Evolutionary conservation across 2,113 vertebrate genomes (phyloP), one percentile per base, ranked within the genome.

Genomic region (Sorex araneus): DNA sequence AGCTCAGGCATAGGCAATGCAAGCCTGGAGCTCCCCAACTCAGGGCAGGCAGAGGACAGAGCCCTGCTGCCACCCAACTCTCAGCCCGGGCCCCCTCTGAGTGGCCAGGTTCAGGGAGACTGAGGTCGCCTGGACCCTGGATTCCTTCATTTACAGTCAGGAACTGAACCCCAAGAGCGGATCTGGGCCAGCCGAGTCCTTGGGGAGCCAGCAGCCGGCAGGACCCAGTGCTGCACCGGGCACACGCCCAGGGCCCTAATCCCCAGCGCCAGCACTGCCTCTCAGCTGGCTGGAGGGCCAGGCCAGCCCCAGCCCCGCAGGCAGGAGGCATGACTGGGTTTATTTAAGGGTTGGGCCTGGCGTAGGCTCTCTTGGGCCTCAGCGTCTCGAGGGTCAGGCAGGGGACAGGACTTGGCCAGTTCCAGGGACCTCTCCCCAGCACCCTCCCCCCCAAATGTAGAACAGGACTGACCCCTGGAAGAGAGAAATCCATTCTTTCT

Each of bases 281-380:
- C 70, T 75, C 54, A 13, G 16, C 81, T 92, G 87, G 80, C 89
- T 87, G 12, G 47, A 57, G 45, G 36, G 54, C 23, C 40, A 76
- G 28, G 23, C 45, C 12, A 0, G 45, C 47, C 74, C 82, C 77
- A 64, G 30, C 70, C 88, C 25, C 23, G 40, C 67, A 40, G 70
- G 78, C 19, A 69, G 81, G n/a, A 78, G 77, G 84, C 34, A n/a
- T 71, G 16, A 67, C 64, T 60, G 0, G 36, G 69, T 60, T 71
- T 92, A 92, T 77, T 95, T 96, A 95, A 96, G 73, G 73, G 63
- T 54, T 90, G 12, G 0, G 9, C 28, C 8, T 0, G 74, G 40
- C 43, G 6, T 34, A 19, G 57, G 21, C 27, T 30, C 32, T 57
- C 30, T 70, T 12, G 60, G 63, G 47, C 6, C 2, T 16, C 0